phyloP scores from a whole-genome alignment of 2,113 vertebrate species.

The Campylomormyrus numenius region DNA sequence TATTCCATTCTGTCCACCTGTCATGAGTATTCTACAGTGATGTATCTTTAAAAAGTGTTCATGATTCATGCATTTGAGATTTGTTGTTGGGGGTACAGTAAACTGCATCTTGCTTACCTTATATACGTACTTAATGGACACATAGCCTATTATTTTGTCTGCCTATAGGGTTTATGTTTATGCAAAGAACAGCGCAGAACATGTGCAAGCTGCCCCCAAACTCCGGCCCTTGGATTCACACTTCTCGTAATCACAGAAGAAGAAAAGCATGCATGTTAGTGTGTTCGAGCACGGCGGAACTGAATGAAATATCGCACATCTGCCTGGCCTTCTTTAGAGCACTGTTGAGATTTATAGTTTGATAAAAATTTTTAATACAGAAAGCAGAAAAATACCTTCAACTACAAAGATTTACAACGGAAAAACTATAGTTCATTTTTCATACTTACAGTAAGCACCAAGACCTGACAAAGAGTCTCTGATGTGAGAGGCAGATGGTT shows the following conservation, averaged over 20 bases:
- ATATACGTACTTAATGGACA: too few relatives aligned
- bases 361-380: background rate
- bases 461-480: background rate
- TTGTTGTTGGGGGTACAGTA: background rate
- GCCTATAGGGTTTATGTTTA: background rate
- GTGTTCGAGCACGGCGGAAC: background rate
- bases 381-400: background rate
- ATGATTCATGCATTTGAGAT: too few relatives aligned
- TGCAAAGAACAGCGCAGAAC: background rate
- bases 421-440: background rate
- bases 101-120: background rate
- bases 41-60: too few relatives aligned
- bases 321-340: background rate
- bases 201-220: background rate
- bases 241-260: background rate
- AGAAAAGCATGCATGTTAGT: background rate
- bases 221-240: background rate
- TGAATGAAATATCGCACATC: background rate
- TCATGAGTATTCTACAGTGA: background rate
- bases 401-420: background rate
- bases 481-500: background rate
- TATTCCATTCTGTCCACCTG: background rate
- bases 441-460: background rate
- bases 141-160: too few relatives aligned
- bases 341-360: background rate